A percentile compares a stretch with the other conserved stretches of the same genome.
phyloP scores from a whole-genome alignment of 2,888 invertebrate species.

The Phalera bucephala region DNA sequence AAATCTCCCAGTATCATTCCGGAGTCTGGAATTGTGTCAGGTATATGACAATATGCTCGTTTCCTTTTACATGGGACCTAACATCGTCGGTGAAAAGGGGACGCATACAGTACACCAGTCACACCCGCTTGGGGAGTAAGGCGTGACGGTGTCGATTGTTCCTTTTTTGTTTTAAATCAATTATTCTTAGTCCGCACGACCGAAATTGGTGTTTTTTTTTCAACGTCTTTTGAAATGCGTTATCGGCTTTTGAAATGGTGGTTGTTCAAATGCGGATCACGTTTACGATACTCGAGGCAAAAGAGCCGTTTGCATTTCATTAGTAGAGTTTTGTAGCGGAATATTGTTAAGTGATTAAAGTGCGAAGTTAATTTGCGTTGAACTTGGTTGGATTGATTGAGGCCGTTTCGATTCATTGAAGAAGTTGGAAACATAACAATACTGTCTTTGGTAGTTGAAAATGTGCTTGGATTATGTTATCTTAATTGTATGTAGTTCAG shows the following conservation, averaged over 20 bases:
- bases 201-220: slow-evolving; percentile 27
- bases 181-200: slow-evolving; percentile 40
- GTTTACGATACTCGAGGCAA: slow-evolving; percentile 26
- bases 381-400: slow-evolving; percentile 16
- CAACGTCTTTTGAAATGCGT: slow-evolving; percentile 19
- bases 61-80: too few relatives aligned
- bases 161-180: slow-evolving; percentile 45
- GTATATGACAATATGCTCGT: too few relatives aligned
- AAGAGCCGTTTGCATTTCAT: slow-evolving; percentile 34
- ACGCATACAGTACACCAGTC: too few relatives aligned
- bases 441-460: neutral
- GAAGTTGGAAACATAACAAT: slow-evolving; percentile 1
- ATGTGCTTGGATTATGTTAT: neutral
- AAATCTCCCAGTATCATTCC: too few relatives aligned
- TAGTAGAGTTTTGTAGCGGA: slow-evolving; percentile 31
- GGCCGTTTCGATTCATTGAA: slow-evolving; percentile 21
- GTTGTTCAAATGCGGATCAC: slow-evolving; percentile 29
- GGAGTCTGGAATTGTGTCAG: too few relatives aligned
- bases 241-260: slow-evolving; percentile 28
- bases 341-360: slow-evolving; percentile 33
- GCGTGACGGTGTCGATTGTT: slow-evolving; percentile 35
- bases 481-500: too few relatives aligned
- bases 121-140: too few relatives aligned
- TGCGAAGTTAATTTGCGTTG: slow-evolving; percentile 26
- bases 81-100: too few relatives aligned